Evolutionary conservation across 2,888 invertebrate genomes (phyloP), one percentile per base, ranked within the genome.

Genomic region (Tridacna crocea): DNA sequence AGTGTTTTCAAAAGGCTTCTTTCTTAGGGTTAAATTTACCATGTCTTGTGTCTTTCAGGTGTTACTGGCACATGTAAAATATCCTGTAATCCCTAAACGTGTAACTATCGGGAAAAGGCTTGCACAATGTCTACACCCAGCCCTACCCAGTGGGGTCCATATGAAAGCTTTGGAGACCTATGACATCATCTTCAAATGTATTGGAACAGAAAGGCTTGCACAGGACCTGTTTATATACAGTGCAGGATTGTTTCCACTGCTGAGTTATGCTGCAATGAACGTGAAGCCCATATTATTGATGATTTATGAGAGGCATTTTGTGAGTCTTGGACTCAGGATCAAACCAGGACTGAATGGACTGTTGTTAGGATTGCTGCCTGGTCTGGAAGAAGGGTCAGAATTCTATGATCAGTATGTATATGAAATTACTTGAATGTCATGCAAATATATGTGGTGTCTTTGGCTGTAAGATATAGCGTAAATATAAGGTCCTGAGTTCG

Each of bases 111-210:
- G 97, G 73, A 98, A 98, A 95, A 96, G 98, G 83, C 95, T 98
- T 87, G 97, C 98, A 70, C 98, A 98, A 95, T 98, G 98, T 94
- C 97, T 98, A 96, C 98, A 98, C 95, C 98, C 98, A 55, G 97
- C 97, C 24, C 95, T 98, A 87, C 98, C 98, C 27, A 97, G 97
- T 77, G 98, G 98, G 55, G 98, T 98, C 46, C 98, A 98, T 95
- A 95, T 98, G 83, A 98, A 98, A 95, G 98, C 98, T 27, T 95
- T 98, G 88, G 98, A 98, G 95, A 97, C 98, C 0, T 98, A 98
- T 94, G 97, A 97, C 93, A 97, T 97, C 88, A 97, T 98, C 93
- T 98, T 98, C 95, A 97, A 97, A 93, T 97, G 97, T 91, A 97
- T 98, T 95, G 98, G 98, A 82, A 96, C 97, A 72, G 96, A 96